Percentiles rank a stretch among this genome's conserved stretches.
Evolutionary conservation across 2,888 invertebrate genomes (phyloP).

Genomic region (Caenorhabditis zanzibari): DNA sequence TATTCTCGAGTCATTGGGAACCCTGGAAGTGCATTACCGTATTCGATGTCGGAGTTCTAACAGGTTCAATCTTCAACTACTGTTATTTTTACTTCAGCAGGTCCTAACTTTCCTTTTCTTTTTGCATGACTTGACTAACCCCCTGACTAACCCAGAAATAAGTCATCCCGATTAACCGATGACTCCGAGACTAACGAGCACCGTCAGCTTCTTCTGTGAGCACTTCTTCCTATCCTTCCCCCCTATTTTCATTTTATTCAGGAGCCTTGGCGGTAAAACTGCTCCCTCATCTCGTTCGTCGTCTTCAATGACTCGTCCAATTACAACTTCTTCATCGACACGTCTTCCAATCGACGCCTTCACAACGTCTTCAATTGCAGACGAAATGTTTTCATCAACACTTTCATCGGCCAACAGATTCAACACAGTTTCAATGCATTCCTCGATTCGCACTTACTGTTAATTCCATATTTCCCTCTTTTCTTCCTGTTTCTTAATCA

Average conservation of each 20-base stretch:
- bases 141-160: constrained; percentile 40
- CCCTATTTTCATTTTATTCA: neutral
- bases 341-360: constrained; percentile 63
- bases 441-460: constrained; percentile 68
- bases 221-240: neutral
- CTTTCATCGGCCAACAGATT: constrained; percentile 52
- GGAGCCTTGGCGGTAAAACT: constrained; percentile 33
- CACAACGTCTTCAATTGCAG: constrained; percentile 61
- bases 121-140: constrained; percentile 3
- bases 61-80: constrained; percentile 63
- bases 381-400: constrained; percentile 64
- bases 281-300: constrained; percentile 51
- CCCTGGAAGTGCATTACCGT: constrained; percentile 55
- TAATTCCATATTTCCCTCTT: too few relatives aligned
- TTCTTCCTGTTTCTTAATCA: constrained; percentile 4
- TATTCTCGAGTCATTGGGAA: constrained; percentile 9
- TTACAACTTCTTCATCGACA: constrained; percentile 35
- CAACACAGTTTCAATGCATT: constrained; percentile 66
- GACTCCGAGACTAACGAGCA: constrained; percentile 14
- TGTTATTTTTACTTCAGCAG: constrained; percentile 57
- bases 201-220: constrained; percentile 44
- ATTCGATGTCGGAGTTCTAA: constrained; percentile 60
- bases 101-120: constrained; percentile 21
- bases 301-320: constrained; percentile 52
- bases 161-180: constrained; percentile 32